These are phyloP conservation scores for Neoaliturus tenellus DNA, from an alignment of 2,888 invertebrate genomes.

Conservation along the genomic window DNA sequence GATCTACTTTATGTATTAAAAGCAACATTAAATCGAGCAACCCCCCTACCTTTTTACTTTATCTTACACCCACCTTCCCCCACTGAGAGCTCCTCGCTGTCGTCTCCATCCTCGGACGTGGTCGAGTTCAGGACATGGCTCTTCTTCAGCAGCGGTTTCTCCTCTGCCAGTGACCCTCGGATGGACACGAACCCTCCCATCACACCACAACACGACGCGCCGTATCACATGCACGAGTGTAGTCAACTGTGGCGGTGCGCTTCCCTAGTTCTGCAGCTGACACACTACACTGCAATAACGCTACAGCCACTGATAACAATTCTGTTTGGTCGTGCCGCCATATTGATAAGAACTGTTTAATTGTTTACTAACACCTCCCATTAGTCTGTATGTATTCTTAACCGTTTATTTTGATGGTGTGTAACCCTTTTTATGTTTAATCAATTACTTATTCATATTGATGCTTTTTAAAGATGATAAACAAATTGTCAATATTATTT, in stretches of 20 bases:
- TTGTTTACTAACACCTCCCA: not conserved
- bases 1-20: no score
- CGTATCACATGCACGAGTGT: not conserved
- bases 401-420: no score
- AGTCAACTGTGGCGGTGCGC: no score
- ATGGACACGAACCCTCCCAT: constrained; percentile 21
- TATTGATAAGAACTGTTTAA: not conserved
- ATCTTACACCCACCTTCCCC: not conserved
- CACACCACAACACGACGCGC: not conserved
- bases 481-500: no score
- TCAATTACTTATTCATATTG: no score
- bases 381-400: no score
- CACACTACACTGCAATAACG: not conserved
- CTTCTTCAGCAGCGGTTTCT: not conserved
- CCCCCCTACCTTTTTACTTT: no score
- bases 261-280: not conserved
- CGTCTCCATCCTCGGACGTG: not conserved
- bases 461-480: no score
- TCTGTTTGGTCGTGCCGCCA: not conserved
- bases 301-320: not conserved
- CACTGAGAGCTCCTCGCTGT: not conserved
- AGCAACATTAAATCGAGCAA: no score
- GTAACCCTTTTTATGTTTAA: no score
- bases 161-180: not conserved
- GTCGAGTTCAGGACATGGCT: not conserved